Evolutionary conservation across 2,888 invertebrate species (phyloP).

Genomic region (Phengaris arion): DNA sequence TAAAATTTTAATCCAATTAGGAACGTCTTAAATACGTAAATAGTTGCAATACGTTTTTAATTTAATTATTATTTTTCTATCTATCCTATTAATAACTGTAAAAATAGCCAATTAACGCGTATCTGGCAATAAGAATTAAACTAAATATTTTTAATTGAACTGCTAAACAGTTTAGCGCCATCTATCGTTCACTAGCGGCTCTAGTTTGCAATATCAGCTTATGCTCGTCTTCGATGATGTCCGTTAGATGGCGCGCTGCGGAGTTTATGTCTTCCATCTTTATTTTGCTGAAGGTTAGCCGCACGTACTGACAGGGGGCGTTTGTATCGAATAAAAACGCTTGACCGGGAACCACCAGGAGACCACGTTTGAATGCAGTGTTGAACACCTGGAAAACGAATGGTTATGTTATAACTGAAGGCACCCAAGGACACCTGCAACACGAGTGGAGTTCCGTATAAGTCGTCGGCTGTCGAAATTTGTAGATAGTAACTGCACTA

Average conservation of each 20-base stretch:
- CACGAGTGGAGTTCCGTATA: not conserved
- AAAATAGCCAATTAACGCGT: not conserved
- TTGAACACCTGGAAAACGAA: constrained; percentile 57
- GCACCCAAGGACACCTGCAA: not conserved
- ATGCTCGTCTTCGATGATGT: constrained; percentile 81
- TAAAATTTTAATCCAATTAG: not conserved
- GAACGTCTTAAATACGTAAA: not conserved
- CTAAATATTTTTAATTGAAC: not conserved
- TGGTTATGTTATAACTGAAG: not conserved
- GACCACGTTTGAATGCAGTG: constrained; percentile 82
- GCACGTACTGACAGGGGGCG: constrained; percentile 82
- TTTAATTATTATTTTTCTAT: not conserved
- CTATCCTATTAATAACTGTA: not conserved
- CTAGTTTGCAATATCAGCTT: constrained; percentile 44
- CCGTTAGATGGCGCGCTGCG: constrained; percentile 80
- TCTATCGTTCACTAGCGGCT: constrained; percentile 51
- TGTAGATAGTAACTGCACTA: not conserved
- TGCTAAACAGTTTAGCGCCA: constrained; percentile 36
- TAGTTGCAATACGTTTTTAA: not conserved
- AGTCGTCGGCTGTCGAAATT: too few relatives aligned
- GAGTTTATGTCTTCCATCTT: constrained; percentile 82
- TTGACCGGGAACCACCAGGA: constrained; percentile 86
- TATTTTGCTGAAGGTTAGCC: constrained; percentile 86
- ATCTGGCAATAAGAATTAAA: not conserved
- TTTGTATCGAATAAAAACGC: constrained; percentile 83